These are phyloP conservation scores for Torymus auratus DNA, from an alignment of 2,888 invertebrate species.

Conservation along the genomic window DNA sequence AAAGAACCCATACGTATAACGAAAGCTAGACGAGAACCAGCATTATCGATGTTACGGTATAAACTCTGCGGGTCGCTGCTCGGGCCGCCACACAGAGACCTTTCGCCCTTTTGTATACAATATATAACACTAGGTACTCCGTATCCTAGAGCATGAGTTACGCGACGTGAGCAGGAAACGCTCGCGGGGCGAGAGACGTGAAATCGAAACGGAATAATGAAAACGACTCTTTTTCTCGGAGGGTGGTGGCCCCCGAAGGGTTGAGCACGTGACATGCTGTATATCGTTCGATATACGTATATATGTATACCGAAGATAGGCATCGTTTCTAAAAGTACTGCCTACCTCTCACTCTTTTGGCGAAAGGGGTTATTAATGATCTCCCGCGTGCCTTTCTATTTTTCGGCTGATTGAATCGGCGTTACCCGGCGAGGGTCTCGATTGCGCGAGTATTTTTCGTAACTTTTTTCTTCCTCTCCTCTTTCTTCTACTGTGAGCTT, in stretches of 20 bases:
- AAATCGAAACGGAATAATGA: constrained; percentile 50
- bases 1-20: neutral
- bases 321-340: constrained; percentile 43
- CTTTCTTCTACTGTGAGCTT: constrained; percentile 1
- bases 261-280: neutral
- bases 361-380: constrained; percentile 55
- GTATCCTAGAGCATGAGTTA: constrained; percentile 1
- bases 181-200: constrained; percentile 24
- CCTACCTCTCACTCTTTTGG: neutral
- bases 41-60: neutral
- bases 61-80: neutral
- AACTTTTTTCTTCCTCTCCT: neutral
- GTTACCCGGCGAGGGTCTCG: neutral
- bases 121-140: too few relatives aligned
- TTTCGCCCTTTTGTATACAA: constrained; percentile 24
- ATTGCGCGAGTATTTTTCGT: neutral
- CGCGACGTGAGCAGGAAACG: neutral
- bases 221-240: constrained; percentile 23
- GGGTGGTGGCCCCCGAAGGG: constrained; percentile 44
- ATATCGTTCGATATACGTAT: neutral
- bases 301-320: constrained; percentile 30
- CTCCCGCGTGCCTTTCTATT: constrained; percentile 45
- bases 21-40: neutral
- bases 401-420: constrained; percentile 14
- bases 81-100: neutral